Conservation (phyloP, 2,888 invertebrate species). For the Napeogenes inachia region DNA sequence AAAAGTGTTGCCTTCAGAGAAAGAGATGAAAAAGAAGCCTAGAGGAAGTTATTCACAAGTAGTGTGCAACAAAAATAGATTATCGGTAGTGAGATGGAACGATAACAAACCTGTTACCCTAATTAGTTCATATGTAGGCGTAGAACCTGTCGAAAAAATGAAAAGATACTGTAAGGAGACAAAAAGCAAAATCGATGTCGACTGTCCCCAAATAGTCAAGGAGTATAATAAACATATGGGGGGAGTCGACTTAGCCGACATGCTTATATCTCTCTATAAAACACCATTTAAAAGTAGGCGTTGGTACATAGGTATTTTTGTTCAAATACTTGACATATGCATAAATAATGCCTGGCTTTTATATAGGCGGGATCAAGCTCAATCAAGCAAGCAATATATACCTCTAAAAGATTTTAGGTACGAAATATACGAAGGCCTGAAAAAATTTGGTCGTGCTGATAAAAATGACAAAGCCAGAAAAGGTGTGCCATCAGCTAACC, state of each 20-base stretch:
- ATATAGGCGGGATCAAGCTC: slow-evolving; percentile 14
- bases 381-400: slow-evolving; percentile 17
- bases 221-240: not conserved
- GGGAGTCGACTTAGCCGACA: too few species aligned
- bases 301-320: too few species aligned
- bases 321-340: too few species aligned
- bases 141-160: slow-evolving; percentile 35
- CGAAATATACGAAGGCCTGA: slow-evolving; percentile 28
- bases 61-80: slow-evolving; percentile 23
- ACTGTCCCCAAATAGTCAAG: slow-evolving; percentile 40
- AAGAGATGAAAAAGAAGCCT: slow-evolving; percentile 33
- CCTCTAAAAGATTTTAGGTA: slow-evolving; percentile 25
- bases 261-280: too few species aligned
- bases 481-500: slow-evolving; percentile 19
- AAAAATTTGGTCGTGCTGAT: slow-evolving; percentile 23
- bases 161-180: slow-evolving; percentile 36
- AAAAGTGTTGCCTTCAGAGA: slow-evolving; percentile 28
- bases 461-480: slow-evolving; percentile 17
- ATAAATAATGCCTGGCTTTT: slow-evolving; percentile 20
- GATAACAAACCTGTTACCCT: slow-evolving; percentile 42
- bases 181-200: slow-evolving; percentile 26
- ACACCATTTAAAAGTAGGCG: too few species aligned
- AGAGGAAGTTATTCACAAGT: slow-evolving; percentile 29
- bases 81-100: slow-evolving; percentile 37
- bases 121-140: slow-evolving; percentile 37